Base-by-base conservation (phyloP, 2,113 vertebrate species). In the Baryphthengus martii region DNA sequence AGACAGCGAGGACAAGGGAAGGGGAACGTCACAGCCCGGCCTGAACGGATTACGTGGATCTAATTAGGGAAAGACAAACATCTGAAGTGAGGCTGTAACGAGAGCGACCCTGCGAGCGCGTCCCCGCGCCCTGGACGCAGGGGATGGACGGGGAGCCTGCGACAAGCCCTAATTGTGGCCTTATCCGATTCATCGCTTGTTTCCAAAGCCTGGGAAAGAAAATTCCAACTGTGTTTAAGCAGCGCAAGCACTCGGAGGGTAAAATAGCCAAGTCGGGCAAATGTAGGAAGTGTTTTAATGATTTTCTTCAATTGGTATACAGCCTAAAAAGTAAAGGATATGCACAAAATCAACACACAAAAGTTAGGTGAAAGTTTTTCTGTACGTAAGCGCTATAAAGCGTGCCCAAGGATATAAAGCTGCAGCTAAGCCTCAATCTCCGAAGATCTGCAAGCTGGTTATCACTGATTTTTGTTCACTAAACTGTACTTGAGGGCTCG, bases 1-100 rank as follows among this genome's bases (percentile, higher is more conserved):
- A 97, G 97, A 94, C 86, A 88, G 94, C 42, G 79, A 97, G 96
- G 96, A 95, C 89, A 95, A 97, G 96, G 95, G 79, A 95, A 82
- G 67, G 67, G 94, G 79, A 97, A 97, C 93, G 94, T 95, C 94
- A 66, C 74, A 95, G 78, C 80, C 44, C 16, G 6, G 10, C 29
- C 29, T 92, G 90, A 97, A 97, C 78, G 88, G 94, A 95, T 96
- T 90, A 45, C 76, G 65, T 85, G 93, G 72, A 95, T 96, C 95
- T 98, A 91, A 98, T 97, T 96, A 97, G 91, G 89, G 91, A 49
- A 85, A 67, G 90, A 82, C 89, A 94, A 94, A 95, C 84, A 82
- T 92, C 25, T 61, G 39, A 70, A 93, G 89, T 50, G 13, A 42
- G 91, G 77, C 70, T 89, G 63, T 2, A 42, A 45, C 5, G 7